These are phyloP conservation scores for Noctua janthe DNA, from an alignment of 2,888 invertebrate species.

Conservation along the genomic window DNA sequence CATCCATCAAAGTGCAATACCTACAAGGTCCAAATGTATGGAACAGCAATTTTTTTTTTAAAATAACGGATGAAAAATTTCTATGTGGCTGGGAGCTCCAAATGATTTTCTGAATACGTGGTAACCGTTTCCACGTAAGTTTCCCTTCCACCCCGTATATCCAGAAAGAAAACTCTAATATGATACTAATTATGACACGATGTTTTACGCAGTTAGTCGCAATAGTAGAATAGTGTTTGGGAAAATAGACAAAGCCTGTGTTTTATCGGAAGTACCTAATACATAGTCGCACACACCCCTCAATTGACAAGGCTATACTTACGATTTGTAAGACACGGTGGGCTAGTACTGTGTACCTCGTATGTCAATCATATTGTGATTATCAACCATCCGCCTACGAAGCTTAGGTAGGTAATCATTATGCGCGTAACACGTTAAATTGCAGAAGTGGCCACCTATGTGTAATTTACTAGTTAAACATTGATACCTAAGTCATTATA, in stretches of 20 bases:
- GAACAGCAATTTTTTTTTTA: too few species aligned
- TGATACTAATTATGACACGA: not conserved
- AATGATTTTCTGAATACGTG: too few species aligned
- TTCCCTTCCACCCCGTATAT: not conserved
- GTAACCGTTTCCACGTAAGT: too few species aligned
- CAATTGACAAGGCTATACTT: not conserved
- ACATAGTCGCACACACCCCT: not conserved
- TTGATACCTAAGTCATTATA: not conserved
- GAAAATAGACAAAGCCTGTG: not conserved
- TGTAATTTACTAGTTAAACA: not conserved
- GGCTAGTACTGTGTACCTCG: not conserved
- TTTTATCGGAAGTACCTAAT: not conserved
- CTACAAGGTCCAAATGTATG: too few species aligned
- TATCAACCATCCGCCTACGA: conserved; percentile 9
- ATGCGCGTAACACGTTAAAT: conserved; percentile 7
- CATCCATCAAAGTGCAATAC: too few species aligned
- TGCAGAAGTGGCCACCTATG: not conserved
- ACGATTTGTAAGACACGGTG: not conserved
- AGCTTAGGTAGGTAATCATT: conserved; percentile 26
- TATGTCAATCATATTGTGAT: conserved; percentile 27
- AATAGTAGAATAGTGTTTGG: not conserved
- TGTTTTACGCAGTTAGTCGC: not conserved
- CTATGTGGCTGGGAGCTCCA: too few species aligned
- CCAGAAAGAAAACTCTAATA: not conserved
- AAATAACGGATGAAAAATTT: too few species aligned